phyloP scores from a whole-genome alignment of 2,113 vertebrate genomes.

The Gallinago undulata region DNA sequence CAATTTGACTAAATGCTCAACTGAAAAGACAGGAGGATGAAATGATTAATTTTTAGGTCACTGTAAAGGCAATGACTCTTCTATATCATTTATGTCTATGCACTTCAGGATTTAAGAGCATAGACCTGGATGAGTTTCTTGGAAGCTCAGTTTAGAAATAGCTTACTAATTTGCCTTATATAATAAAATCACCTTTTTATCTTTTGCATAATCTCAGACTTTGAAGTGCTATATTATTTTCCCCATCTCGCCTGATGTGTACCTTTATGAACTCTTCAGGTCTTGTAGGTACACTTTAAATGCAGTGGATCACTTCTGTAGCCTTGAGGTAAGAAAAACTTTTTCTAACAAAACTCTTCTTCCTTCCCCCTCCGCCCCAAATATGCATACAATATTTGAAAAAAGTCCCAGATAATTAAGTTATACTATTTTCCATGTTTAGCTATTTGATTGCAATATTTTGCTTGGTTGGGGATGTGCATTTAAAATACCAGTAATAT shows the following conservation, averaged over 20 bases:
- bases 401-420: not conserved
- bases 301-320: not conserved
- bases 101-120: not conserved
- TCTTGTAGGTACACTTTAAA: not conserved
- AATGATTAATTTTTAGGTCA: conserved; percentile 3
- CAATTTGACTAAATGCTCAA: conserved; percentile 40
- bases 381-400: not conserved
- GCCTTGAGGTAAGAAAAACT: not conserved
- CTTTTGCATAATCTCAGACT: not conserved
- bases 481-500: not conserved
- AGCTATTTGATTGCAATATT: not conserved
- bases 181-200: not conserved
- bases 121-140: not conserved
- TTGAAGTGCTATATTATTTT: not conserved
- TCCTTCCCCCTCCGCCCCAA: accelerated
- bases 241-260: accelerated
- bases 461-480: not conserved
- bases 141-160: not conserved
- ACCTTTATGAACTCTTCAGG: not conserved
- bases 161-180: not conserved
- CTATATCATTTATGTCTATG: not conserved
- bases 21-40: conserved; percentile 22
- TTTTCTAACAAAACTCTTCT: not conserved
- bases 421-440: not conserved
- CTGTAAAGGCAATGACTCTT: conserved; percentile 8